Evolutionary conservation across 2,113 vertebrate species (phyloP).

Genomic region (Poecile atricapillus): DNA sequence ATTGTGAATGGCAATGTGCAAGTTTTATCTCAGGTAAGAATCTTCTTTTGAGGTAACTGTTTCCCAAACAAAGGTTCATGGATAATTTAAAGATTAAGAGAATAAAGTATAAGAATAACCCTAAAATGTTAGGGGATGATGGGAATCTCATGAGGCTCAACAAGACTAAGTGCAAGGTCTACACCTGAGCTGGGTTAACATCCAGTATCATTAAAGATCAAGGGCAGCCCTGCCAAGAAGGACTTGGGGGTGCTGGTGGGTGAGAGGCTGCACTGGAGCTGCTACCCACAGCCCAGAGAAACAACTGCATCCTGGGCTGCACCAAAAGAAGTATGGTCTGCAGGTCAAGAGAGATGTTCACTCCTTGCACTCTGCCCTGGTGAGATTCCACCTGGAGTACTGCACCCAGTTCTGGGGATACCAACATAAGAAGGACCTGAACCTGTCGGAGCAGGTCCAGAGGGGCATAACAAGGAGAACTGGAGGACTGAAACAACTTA

Average conservation of each 20-base stretch:
- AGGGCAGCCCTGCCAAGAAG: not conserved
- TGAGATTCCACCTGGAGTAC: not conserved
- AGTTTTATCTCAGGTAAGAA: not conserved
- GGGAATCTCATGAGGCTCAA: not conserved
- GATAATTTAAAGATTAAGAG: not conserved
- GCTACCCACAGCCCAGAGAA: not conserved
- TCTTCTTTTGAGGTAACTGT: not conserved
- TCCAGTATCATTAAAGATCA: not conserved
- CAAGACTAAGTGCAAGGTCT: not conserved
- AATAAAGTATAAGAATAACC: not conserved
- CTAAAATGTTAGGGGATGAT: not conserved
- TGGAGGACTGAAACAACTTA: not conserved
- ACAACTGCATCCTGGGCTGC: not conserved
- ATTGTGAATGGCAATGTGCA: not conserved
- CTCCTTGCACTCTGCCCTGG: accelerated
- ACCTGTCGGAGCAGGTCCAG: not conserved
- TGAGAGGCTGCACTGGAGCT: not conserved
- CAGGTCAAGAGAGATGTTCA: too few relatives aligned
- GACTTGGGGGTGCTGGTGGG: not conserved
- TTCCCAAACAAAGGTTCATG: not conserved
- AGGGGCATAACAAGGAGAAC: not conserved
- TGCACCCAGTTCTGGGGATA: not conserved
- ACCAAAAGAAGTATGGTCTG: not conserved
- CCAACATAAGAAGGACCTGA: not conserved
- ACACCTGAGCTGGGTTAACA: not conserved